Base-by-base conservation (phyloP, 1,140 invertebrate species). In the Calephelis virginiensis region DNA sequence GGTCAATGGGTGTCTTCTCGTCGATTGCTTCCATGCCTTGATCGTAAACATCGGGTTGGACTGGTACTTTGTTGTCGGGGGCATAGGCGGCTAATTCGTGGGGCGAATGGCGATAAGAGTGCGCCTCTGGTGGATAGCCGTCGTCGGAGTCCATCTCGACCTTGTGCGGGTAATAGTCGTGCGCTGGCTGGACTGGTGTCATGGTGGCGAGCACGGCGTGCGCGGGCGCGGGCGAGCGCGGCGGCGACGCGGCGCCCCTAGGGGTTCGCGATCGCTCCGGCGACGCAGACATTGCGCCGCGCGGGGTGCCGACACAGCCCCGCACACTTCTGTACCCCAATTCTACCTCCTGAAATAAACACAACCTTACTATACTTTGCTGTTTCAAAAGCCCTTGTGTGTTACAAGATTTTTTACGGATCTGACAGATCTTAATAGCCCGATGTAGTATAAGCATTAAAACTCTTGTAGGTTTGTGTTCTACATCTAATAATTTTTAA, bases 171-270 rank as follows among this genome's bases (percentile, higher is more conserved):
- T 93, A 93, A 74, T 93, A 92, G 68, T 94, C 92, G 61, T 93
- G 90, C 17, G 92, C 83, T 43, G 93, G 93, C 67, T 91, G 92
- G 60, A 92, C 80, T 7, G 93, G 85, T 5, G 92, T 96, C 95
- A 96, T 96, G 72, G 95, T 96, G 48, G 95, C 94, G 67, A 96
- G 91, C 80, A 96, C 92, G 45, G 95, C 93, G 73, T 95, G 94
- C 14, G 94, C 93, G 78, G 93, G 93, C 67, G 91, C 91, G 6
- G 94, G 93, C 10, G 93, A 91, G 64, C 85, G 85, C 68, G 91
- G 88, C 53, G 85, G 85, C 61, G 85, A 85, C 70, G 73, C 70
- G 69, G 71, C 72, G 63, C 78, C 77, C 56, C 78, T 69, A 63
- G 82, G 82, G 40, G 84, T 78, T 76, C 79, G 80, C 73, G 84